Percentiles rank a stretch among this genome's conserved stretches.
Evolutionary conservation across 2,888 invertebrate species (phyloP).

Genomic region (Chrysodeixis includens): DNA sequence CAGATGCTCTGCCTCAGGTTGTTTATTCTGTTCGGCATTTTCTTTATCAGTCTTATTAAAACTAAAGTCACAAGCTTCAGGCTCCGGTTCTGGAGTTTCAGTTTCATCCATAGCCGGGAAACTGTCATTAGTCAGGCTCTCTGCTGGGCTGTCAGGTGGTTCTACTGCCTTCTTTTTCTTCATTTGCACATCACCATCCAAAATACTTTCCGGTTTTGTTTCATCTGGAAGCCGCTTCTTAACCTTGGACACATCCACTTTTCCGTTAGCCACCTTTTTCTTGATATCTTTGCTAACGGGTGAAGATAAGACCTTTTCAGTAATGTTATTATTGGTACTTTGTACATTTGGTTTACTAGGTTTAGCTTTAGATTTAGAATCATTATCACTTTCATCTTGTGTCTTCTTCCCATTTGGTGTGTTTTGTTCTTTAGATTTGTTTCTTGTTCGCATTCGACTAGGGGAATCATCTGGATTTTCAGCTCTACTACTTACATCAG

Average conservation of each 20-base stretch:
- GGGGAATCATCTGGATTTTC: slow-evolving; percentile 95
- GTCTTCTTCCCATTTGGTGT: slow-evolving; percentile 85
- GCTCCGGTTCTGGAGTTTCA: slow-evolving; percentile 87
- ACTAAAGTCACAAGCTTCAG: slow-evolving; percentile 86
- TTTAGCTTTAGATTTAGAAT: slow-evolving; percentile 80
- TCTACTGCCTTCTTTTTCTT: slow-evolving; percentile 87
- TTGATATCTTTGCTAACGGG: slow-evolving; percentile 82
- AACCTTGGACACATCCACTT: slow-evolving; percentile 88
- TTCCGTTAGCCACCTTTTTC: slow-evolving; percentile 85
- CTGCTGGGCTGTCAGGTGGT: slow-evolving; percentile 93
- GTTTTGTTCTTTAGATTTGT: slow-evolving; percentile 94
- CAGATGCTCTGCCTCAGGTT: slow-evolving; percentile 70
- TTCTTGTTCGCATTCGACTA: slow-evolving; percentile 96
- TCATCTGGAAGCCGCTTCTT: slow-evolving; percentile 89
- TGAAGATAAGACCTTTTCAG: slow-evolving; percentile 80
- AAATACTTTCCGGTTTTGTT: slow-evolving; percentile 89
- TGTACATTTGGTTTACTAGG: slow-evolving; percentile 76
- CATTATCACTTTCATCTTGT: slow-evolving; percentile 86
- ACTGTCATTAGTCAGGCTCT: slow-evolving; percentile 95
- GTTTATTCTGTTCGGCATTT: slow-evolving; percentile 78
- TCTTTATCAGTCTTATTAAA: slow-evolving; percentile 85
- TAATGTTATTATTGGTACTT: slow-evolving; percentile 82
- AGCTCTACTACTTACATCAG: slow-evolving; percentile 93
- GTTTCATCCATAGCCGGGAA: slow-evolving; percentile 94
- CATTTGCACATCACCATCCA: slow-evolving; percentile 90